Evolutionary conservation across 1,140 invertebrate genomes (phyloP).

Genomic region (Tetramorium simillimum): DNA sequence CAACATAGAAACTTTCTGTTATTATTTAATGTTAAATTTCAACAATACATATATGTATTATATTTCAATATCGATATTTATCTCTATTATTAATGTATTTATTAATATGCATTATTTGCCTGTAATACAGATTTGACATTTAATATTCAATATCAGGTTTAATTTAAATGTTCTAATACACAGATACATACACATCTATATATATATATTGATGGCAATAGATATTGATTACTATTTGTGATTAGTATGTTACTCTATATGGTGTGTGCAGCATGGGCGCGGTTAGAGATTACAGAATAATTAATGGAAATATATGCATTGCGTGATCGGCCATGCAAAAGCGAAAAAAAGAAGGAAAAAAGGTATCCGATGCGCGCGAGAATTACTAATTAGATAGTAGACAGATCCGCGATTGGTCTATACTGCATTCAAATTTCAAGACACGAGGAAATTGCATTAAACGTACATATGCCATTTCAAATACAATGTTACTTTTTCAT

Average conservation of each 20-base stretch:
- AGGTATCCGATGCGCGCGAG: constrained; percentile 16
- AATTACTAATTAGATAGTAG: not conserved
- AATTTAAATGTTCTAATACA: constrained; percentile 5
- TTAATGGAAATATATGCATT: constrained; percentile 64
- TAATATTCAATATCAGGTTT: not conserved
- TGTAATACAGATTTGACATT: not conserved
- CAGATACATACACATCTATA: not conserved
- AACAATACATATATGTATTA: not conserved
- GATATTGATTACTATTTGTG: constrained; percentile 3
- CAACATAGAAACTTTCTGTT: not conserved
- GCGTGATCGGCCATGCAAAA: constrained; percentile 48
- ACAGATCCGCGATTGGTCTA: not conserved
- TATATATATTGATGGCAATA: not conserved
- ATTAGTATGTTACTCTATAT: constrained; percentile 8
- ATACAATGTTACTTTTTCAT: not conserved
- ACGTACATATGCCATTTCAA: not conserved
- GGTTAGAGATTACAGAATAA: constrained; percentile 64
- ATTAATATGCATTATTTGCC: not conserved
- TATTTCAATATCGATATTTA: not conserved
- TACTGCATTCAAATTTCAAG: not conserved
- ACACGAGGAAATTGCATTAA: not conserved
- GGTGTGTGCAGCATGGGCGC: constrained; percentile 24
- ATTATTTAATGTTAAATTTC: constrained; percentile 5
- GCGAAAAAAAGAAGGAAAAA: not conserved
- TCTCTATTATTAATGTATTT: not conserved